Base-by-base conservation (phyloP, 2,888 invertebrate genomes). In the Litoditis marina region DNA sequence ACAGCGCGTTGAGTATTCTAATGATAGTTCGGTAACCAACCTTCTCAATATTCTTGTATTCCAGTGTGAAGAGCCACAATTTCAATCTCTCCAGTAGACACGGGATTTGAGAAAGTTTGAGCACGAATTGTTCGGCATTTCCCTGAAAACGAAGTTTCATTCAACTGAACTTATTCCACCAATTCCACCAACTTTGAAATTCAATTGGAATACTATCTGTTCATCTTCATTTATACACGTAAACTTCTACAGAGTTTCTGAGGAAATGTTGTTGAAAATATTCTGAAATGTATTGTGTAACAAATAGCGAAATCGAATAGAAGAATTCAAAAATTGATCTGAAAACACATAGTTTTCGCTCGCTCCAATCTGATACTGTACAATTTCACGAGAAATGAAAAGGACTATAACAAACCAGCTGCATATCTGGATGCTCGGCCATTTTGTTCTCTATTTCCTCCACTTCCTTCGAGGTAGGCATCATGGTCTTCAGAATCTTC, bases 41-140 rank as follows among this genome's bases (percentile, higher is more conserved):
- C 85, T 88, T 88, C 86, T 98, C 96, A 79, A 92, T 89, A 84
- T 91, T 91, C 85, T 96, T 96, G 85, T 94, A 98, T 86, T 99
- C 98, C 74, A 98, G 86, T 84, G 95, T 95, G 87, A 98, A 99
- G 68, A 94, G 91, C 98, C 98, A 99, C 68, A 99, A 88, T 84
- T 91, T 92, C 31, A 77, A 96, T 87, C 49, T 94, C 92, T 53
- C 92, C 89, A 76, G 54, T 66, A 99, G 87, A 86, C 96, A 95
- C 47, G 92, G 92, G 77, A 99, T 94, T 51, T 94, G 92, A 34
- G 94, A 91, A 72, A 99, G 86, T 25, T 93, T 94, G 47, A 98
- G 87, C n/a, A 99, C 88, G 84, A 98, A 98, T 85, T 98, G 94
- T 85, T 99, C 98, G 0, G 98, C 98, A 81, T 91, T 92, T 65